Evolutionary conservation across 2,888 invertebrate species (phyloP).

Genomic region (Iphiclides podalirius): DNA sequence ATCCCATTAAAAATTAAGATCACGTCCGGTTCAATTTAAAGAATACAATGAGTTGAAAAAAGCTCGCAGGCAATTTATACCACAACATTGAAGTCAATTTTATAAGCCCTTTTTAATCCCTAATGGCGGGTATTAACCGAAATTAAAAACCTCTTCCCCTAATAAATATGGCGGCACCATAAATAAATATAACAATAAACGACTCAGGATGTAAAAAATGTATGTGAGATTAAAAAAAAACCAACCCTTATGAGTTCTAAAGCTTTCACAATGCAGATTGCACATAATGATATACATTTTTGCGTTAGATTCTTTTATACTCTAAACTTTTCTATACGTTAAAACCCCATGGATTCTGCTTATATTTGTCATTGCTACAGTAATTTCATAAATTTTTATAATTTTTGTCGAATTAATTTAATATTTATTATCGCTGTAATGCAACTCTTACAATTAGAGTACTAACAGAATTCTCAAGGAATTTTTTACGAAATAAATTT

Average conservation of each 20-base stretch:
- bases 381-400: neutral
- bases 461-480: no score
- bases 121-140: slow-evolving; percentile 33
- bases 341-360: slow-evolving; percentile 4
- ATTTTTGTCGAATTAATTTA: neutral
- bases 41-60: slow-evolving; percentile 27
- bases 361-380: neutral
- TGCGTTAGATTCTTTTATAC: neutral
- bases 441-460: no score
- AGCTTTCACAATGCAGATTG: slow-evolving; percentile 5
- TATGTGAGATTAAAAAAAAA: slow-evolving; percentile 25
- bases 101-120: slow-evolving; percentile 36
- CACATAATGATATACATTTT: slow-evolving; percentile 14
- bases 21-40: slow-evolving; percentile 34
- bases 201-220: slow-evolving; percentile 25
- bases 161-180: slow-evolving; percentile 32
- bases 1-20: slow-evolving; percentile 28
- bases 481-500: no score
- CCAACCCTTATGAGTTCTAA: slow-evolving; percentile 2
- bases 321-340: neutral
- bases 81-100: slow-evolving; percentile 36
- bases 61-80: slow-evolving; percentile 33
- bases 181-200: slow-evolving; percentile 36
- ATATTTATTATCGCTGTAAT: no score
- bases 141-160: slow-evolving; percentile 43